Conservation (phyloP, 2,113 vertebrate species). For the Mastomys coucha region DNA sequence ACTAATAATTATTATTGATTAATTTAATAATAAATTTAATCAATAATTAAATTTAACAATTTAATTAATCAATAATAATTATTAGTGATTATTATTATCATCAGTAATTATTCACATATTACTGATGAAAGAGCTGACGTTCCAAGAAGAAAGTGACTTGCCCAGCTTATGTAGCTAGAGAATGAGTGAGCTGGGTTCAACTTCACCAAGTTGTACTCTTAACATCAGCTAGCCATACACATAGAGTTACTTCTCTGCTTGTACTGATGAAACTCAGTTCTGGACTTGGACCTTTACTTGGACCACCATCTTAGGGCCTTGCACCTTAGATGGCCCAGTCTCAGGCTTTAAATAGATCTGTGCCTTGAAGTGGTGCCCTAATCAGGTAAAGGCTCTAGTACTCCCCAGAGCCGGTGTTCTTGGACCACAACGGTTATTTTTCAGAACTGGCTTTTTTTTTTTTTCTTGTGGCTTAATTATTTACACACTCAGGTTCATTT, state of each 20-base stretch:
- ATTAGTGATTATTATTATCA: background rate
- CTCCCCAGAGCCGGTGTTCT: slow-evolving; percentile 63
- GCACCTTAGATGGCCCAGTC: background rate
- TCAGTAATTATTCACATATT: background rate
- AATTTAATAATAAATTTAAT: no score
- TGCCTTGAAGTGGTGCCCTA: background rate
- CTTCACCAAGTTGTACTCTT: background rate
- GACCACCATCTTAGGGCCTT: background rate
- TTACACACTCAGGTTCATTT: slow-evolving; percentile 77
- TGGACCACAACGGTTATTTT: slow-evolving; percentile 72
- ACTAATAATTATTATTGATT: no score
- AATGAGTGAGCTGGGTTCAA: background rate
- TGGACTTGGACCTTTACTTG: background rate
- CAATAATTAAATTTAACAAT: no score
- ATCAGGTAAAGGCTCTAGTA: slow-evolving; percentile 22
- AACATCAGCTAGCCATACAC: background rate
- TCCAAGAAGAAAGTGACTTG: background rate
- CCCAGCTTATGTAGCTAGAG: background rate
- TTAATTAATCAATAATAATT: no score
- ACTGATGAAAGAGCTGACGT: background rate
- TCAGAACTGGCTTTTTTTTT: slow-evolving; percentile 72
- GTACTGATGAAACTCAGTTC: background rate
- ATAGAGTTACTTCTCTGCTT: background rate
- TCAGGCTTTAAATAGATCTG: background rate
- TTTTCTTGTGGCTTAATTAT: slow-evolving; percentile 74